Percentiles rank a stretch among this genome's conserved stretches.
Evolutionary conservation across 1,140 invertebrate genomes (phyloP).

Genomic region (Wasmannia auropunctata): DNA sequence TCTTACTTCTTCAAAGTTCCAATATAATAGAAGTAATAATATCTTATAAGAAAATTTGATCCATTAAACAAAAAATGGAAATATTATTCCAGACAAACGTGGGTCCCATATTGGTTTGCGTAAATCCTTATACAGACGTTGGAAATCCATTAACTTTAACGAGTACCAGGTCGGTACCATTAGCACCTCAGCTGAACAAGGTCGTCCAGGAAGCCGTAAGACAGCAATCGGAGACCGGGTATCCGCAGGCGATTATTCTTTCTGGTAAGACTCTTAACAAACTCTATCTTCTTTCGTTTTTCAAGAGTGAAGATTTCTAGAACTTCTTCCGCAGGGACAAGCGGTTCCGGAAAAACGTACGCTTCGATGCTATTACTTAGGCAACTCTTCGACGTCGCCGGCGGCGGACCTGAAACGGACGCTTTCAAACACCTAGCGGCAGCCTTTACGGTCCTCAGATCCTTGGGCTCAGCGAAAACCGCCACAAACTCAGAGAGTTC

Average conservation of each 20-base stretch:
- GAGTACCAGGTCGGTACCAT: conserved; percentile 90
- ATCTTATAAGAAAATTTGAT: neutral
- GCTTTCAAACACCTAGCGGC: conserved; percentile 98
- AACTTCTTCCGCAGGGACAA: conserved; percentile 88
- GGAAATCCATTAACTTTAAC: conserved; percentile 94
- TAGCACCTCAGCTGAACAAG: conserved; percentile 91
- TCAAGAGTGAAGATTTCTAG: neutral
- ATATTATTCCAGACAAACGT: conserved; percentile 92
- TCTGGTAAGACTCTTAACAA: conserved; percentile 90
- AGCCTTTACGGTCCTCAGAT: conserved; percentile 96
- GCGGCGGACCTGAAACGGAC: conserved; percentile 96
- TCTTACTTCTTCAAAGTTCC: neutral
- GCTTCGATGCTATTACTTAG: conserved; percentile 96
- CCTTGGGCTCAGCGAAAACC: conserved; percentile 96
- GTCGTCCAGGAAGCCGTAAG: conserved; percentile 96
- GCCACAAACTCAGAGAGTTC: conserved; percentile 96
- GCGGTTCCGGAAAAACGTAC: conserved; percentile 97
- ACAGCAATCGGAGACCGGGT: conserved; percentile 96
- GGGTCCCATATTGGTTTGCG: conserved; percentile 94
- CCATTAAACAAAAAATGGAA: neutral
- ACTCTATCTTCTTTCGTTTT: conserved; percentile 79
- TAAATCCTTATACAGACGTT: conserved; percentile 95
- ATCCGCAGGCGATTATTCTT: conserved; percentile 97
- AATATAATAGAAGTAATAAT: neutral
- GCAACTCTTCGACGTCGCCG: conserved; percentile 96